Percentiles rank a stretch among this genome's conserved stretches.
phyloP scores from a whole-genome alignment of 2,113 vertebrate species.

The Peromyscus leucopus region DNA sequence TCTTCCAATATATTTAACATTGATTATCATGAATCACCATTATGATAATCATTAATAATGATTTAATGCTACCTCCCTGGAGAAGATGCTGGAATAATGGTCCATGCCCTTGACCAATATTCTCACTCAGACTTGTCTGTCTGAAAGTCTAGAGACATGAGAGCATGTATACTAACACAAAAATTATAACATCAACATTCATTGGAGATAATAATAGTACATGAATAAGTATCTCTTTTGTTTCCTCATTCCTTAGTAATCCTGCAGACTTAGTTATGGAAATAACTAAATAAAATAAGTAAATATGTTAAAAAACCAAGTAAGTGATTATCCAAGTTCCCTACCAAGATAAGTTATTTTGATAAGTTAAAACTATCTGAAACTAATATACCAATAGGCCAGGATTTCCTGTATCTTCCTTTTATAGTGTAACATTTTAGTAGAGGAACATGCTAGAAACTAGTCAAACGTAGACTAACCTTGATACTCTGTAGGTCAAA shows the following conservation, averaged over 20 bases:
- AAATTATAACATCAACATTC: slow-evolving; percentile 2
- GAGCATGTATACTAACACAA: neutral
- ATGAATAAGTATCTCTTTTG: neutral
- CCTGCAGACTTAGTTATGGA: neutral
- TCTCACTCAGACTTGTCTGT: neutral
- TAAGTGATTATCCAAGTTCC: neutral
- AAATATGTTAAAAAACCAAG: slow-evolving; percentile 13
- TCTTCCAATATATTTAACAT: slow-evolving; percentile 28
- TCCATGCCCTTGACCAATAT: neutral
- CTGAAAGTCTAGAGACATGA: neutral
- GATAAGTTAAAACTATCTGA: slow-evolving; percentile 46
- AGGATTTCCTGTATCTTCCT: neutral
- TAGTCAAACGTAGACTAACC: neutral
- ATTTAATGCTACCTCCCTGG: neutral
- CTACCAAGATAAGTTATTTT: neutral
- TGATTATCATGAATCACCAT: neutral
- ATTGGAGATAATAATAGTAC: neutral
- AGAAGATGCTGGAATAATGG: neutral
- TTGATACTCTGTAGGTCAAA: slow-evolving; percentile 5
- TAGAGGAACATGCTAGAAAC: neutral
- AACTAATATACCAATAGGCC: slow-evolving; percentile 33
- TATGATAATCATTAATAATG: neutral
- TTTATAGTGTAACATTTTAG: neutral
- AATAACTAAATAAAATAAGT: neutral
- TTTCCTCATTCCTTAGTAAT: slow-evolving; percentile 26